Base-by-base conservation (phyloP, 2,797 vertebrate species). In the Ptychobarbus kaznakovi region DNA sequence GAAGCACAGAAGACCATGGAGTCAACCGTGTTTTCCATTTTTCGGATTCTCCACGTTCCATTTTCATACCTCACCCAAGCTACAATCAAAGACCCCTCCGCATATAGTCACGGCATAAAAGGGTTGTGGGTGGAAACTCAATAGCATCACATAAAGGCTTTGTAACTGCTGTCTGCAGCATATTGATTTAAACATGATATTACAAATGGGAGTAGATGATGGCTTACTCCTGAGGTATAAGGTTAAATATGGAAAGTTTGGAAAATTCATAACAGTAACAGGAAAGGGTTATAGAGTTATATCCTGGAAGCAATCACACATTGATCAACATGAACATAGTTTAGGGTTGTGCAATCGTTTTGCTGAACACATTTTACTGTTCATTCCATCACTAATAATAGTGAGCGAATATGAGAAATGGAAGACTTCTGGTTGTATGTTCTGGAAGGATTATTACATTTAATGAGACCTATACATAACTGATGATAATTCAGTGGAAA, bases 1-100 rank as follows among this genome's bases (percentile, higher is more conserved):
- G 76, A 89, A 91, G 74, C 89, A 87, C 90, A 86, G 75, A 83
- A 89, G 88, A 92, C 80, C 82, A 90, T 78, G 51, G 69, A 83
- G 83, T 87, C 81, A 86, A 80, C 35, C n/a, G 32, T 44, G 11
- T 18, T 70, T 82, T 88, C 70, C 84, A 44, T 79, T 53, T 65
- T 81, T 25, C 18, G 53, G 40, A 56, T 86, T 84, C 78, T 78
- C 49, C 32, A 61, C 1, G 13, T 80, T 70, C 83, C 80, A 46
- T 85, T 76, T 80, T 42, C 38, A 28, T 73, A 72, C 58, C 32
- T 44, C 42, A 61, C 32, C 63, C 72, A 25, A 58, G 25, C 32
- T 70, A 42, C 68, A 35, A 78, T 82, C 68, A 8, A 28, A 85
- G 56, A 66, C 78, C 68, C 78, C 16, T 51, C 49, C 32, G 4